Base-by-base conservation (phyloP, 2,888 invertebrate genomes). In the Brachyopa scutellaris region DNA sequence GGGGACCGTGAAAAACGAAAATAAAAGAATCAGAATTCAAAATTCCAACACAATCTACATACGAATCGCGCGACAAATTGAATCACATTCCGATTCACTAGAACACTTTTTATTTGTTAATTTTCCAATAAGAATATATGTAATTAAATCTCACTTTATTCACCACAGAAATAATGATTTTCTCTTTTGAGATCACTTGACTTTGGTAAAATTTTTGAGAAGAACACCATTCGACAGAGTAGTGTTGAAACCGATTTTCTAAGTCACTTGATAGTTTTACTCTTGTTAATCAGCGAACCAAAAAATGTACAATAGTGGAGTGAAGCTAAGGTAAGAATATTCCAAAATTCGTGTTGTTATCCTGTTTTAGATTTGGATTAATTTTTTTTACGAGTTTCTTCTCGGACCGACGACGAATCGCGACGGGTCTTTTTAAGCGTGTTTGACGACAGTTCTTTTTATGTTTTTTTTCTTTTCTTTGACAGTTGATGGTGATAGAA, bases 201-300 rank as follows among this genome's bases (percentile, higher is more conserved):
- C 45, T 45, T 45, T 45, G 21, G 6, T 21, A 3, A n/a, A 6
- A 19, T 8, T 13, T 13, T 8, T 6, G 29, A 47, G 7, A 47
- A 31, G 31, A 38, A 38, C 49, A 29, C 47, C 38, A 55, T 55
- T 26, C 15, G 29, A 36, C 7, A 17, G 9, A 17, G 67, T 38
- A 15, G 42, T 49, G 31, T 66, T 82, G 82, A 82, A 82, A 76
- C 82, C 82, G 76, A 82, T 82, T 76, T 64, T 57, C 38, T 82
- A 82, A 82, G 82, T 76, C 76, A 82, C 76, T 82, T 76, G 45
- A 69, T 64, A 82, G 70, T 76, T 51, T 76, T 51, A 66, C 51
- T 77, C 62, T 59, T 26, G 53, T 51, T 21, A 42, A 57, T 23
- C 7, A 49, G 45, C 42, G 31, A 61, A 61, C 21, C 23, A 59